Percentiles rank a stretch among this genome's conserved stretches.
Evolutionary conservation across 30 jellyfish, hydroid and myxozoan genomes (phyloP).

Genomic region (Cassiopea xamachana): DNA sequence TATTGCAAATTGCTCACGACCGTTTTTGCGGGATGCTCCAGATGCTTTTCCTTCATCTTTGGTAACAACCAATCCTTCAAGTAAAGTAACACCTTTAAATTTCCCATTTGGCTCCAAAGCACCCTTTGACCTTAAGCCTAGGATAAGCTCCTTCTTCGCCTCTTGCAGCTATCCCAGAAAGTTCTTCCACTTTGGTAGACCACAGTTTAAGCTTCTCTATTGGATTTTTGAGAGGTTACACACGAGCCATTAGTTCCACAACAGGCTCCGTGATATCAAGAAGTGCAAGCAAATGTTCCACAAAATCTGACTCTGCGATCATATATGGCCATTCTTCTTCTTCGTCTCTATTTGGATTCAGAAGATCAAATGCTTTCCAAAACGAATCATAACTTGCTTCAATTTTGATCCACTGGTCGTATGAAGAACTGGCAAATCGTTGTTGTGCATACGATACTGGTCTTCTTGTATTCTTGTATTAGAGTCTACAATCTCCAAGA

Average conservation of each 20-base stretch:
- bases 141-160: conserved; percentile 62
- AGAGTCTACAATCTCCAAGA: conserved; percentile 30
- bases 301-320: conserved; percentile 67
- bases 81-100: conserved; percentile 35
- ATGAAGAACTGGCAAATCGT: conserved; percentile 59
- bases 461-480: conserved; percentile 37
- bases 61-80: conserved; percentile 49
- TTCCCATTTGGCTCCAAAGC: conserved; percentile 35
- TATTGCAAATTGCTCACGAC: conserved; percentile 37
- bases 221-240: conserved; percentile 42
- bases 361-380: conserved; percentile 39
- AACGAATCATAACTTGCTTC: conserved; percentile 41
- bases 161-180: conserved; percentile 35
- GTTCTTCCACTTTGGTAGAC: conserved; percentile 43
- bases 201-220: conserved; percentile 54
- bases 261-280: conserved; percentile 61
- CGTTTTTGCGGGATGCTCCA: conserved; percentile 18
- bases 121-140: conserved; percentile 31
- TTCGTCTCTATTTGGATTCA: conserved; percentile 51
- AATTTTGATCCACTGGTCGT: conserved; percentile 63
- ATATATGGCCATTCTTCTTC: conserved; percentile 71
- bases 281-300: conserved; percentile 24
- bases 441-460: conserved; percentile 62
- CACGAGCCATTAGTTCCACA: conserved; percentile 50
- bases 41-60: conserved; percentile 19